These are phyloP conservation scores for Leptoclinus maculatus DNA, from an alignment of 2,797 vertebrate genomes.

Conservation along the genomic window DNA sequence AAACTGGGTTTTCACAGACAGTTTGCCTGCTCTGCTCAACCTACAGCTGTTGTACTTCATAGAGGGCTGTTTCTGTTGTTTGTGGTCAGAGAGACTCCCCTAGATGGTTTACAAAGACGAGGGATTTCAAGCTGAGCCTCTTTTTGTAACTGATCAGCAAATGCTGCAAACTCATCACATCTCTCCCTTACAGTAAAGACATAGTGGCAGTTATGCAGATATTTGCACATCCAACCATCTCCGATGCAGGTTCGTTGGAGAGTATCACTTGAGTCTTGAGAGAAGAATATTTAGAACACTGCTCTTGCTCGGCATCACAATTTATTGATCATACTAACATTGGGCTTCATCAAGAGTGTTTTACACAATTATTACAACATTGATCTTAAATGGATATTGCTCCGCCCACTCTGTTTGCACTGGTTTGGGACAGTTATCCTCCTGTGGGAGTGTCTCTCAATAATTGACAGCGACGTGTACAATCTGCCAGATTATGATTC, in stretches of 20 bases:
- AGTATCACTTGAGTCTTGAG: neutral
- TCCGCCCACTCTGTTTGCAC: neutral
- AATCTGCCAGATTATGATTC: neutral
- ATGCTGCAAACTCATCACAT: neutral
- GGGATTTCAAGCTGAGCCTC: slow-evolving; percentile 2
- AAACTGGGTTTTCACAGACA: slow-evolving; percentile 7
- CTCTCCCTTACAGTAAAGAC: neutral
- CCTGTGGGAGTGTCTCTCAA: neutral
- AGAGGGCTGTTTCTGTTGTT: slow-evolving; percentile 21
- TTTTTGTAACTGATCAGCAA: slow-evolving; percentile 13
- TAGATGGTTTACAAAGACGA: slow-evolving; percentile 15
- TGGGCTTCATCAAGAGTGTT: neutral
- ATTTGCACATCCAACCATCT: neutral
- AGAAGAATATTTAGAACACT: neutral
- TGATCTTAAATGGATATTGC: neutral
- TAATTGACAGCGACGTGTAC: neutral
- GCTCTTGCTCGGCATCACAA: neutral
- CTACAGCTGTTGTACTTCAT: slow-evolving; percentile 4
- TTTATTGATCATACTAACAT: neutral
- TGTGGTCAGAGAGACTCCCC: neutral
- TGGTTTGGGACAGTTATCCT: neutral
- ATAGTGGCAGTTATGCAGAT: neutral
- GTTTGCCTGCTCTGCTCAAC: neutral
- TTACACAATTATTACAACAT: neutral
- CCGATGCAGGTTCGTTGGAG: neutral